Base-by-base conservation (phyloP, 1,140 invertebrate genomes). In the Drosophila trapezifrons region DNA sequence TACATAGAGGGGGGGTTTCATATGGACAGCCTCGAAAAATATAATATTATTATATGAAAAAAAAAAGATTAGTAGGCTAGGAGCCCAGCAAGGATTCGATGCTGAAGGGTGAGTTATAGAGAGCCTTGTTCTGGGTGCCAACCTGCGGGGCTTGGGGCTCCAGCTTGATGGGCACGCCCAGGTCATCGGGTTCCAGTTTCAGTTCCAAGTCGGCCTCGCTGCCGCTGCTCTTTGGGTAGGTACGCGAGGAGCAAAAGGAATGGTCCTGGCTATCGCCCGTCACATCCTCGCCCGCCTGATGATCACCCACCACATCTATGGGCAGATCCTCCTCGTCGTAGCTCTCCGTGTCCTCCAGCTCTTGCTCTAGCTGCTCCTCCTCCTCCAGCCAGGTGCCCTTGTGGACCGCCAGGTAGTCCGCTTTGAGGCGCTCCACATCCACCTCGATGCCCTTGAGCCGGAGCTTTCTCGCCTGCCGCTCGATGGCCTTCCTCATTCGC, bases 401-500 rank as follows among this genome's bases (percentile, higher is more conserved):
- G 51, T 86, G 94, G 89, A 95, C 93, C 17, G 94, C 94, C 22
- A 96, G 92, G 43, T 96, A 96, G 90, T 98, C 96, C 85, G 96
- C 94, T 80, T 97, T 96, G 27, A 98, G 92, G 0, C 97, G 96
- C 54, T 96, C 95, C 42, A 98, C 85, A 83, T 97, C 96, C 8
- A 98, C 97, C n/a, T 95, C 94, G 70, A 98, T 96, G 32, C 97
- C 97, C 91, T 98, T 98, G 20, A 96, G 95, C 2, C 96, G 95
- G 71, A 98, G 93, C 92, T 98, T 98, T 80, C 97, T 94, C 75
- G 97, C 97, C 92, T 98, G 97, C 54, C 97, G 94, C 92, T 98
- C 97, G 66, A 98, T 94, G 75, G 98, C 97, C 93, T 99, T 99
- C 80, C 96, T 94, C 78, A 98, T 93, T 92, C 98, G 97, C 93